Percentiles rank a stretch among this genome's conserved stretches.
Conservation (phyloP, 2,888 invertebrate genomes). For the Bugula neritina region DNA sequence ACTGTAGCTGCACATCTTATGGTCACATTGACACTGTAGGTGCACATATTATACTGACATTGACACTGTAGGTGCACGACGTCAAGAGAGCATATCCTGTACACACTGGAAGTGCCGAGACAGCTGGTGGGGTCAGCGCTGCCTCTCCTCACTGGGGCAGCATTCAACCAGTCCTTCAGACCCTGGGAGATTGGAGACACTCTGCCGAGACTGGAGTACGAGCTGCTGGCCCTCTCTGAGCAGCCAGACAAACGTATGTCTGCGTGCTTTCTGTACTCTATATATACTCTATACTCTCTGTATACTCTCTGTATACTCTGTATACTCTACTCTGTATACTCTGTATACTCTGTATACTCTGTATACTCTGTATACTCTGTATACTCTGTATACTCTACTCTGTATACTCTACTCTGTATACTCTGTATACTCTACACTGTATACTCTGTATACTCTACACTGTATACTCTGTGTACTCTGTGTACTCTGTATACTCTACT, state of each 20-base stretch:
- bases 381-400: no score
- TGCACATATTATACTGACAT: no score
- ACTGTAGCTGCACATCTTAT: neutral
- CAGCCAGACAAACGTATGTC: slow-evolving; percentile 14
- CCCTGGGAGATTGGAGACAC: slow-evolving; percentile 25
- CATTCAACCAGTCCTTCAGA: slow-evolving; percentile 8
- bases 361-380: no score
- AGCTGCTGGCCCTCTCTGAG: slow-evolving; percentile 1
- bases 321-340: no score
- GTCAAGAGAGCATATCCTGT: slow-evolving; percentile 18
- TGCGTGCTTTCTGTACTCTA: neutral
- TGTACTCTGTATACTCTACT: no score
- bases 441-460: no score
- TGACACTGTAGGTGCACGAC: neutral
- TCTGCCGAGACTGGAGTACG: slow-evolving; percentile 10
- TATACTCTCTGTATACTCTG: no score
- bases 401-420: no score
- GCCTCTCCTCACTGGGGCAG: neutral
- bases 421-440: no score
- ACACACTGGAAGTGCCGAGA: slow-evolving; percentile 14
- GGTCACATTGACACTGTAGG: neutral
- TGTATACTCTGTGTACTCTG: no score
- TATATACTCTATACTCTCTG: no score
- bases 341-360: no score
- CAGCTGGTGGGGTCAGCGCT: neutral